Conservation (phyloP, 2,113 vertebrate species). For the Alligator mississippiensis region DNA sequence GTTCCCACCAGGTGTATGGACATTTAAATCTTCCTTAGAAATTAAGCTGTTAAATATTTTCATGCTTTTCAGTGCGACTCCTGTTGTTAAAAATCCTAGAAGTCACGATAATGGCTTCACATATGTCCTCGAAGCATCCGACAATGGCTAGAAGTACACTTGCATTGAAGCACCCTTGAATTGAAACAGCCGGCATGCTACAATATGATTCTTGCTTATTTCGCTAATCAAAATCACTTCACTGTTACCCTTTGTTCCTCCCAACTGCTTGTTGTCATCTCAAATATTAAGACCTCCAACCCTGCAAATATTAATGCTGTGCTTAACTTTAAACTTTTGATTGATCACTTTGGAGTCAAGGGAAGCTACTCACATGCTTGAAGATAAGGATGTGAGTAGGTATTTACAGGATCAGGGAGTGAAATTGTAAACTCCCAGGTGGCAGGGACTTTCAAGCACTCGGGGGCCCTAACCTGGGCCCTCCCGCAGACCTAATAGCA, state of each 20-base stretch:
- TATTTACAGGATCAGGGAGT: slow-evolving; percentile 25
- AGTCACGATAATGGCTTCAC: neutral
- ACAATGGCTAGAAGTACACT: neutral
- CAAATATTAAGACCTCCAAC: slow-evolving; percentile 8
- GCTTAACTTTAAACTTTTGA: slow-evolving; percentile 36
- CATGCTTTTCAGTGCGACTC: neutral
- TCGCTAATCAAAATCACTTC: slow-evolving; percentile 36
- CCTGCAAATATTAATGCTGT: slow-evolving; percentile 18
- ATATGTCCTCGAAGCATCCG: neutral
- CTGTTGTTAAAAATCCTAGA: neutral
- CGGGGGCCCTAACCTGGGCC: neutral
- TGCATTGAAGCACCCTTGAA: too few species aligned
- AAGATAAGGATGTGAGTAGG: slow-evolving; percentile 32
- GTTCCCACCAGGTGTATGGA: slow-evolving; percentile 6
- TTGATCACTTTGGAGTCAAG: slow-evolving; percentile 45
- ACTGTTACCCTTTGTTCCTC: neutral
- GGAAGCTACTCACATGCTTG: slow-evolving; percentile 22
- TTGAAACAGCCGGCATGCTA: neutral
- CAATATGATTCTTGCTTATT: slow-evolving; percentile 10
- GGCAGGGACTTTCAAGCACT: slow-evolving; percentile 12
- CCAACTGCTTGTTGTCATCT: slow-evolving; percentile 12
- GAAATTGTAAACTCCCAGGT: slow-evolving; percentile 28
- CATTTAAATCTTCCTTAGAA: slow-evolving; percentile 25
- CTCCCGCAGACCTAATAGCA: neutral
- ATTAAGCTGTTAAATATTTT: slow-evolving; percentile 38